Evolutionary conservation across 2,888 invertebrate genomes (phyloP).

Genomic region (Sabellastarte sp.): DNA sequence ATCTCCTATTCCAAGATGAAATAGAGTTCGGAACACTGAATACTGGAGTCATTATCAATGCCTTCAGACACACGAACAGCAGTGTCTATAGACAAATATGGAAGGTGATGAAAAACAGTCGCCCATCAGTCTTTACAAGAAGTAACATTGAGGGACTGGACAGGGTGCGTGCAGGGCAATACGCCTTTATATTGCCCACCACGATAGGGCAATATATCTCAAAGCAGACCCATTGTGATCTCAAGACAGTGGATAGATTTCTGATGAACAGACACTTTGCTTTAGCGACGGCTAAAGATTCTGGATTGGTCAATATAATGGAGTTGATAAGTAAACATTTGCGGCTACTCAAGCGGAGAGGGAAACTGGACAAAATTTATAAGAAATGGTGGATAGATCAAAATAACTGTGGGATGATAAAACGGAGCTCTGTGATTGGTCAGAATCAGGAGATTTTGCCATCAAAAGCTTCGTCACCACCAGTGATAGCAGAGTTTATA

Average conservation of each 20-base stretch:
- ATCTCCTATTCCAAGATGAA: constrained; percentile 13
- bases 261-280: too few species aligned
- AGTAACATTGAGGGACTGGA: constrained; percentile 26
- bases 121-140: constrained; percentile 18
- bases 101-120: constrained; percentile 19
- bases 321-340: too few species aligned
- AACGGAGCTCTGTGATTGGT: too few species aligned
- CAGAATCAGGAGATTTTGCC: too few species aligned
- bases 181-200: constrained; percentile 25
- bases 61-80: constrained; percentile 5
- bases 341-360: too few species aligned
- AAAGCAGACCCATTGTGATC: constrained; percentile 23
- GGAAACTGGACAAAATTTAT: too few species aligned
- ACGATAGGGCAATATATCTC: constrained; percentile 26
- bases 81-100: constrained; percentile 12
- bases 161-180: constrained; percentile 18
- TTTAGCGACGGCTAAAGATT: too few species aligned
- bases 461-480: too few species aligned
- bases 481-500: too few species aligned
- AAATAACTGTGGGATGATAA: too few species aligned
- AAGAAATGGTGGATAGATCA: too few species aligned
- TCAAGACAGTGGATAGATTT: constrained; percentile 26
- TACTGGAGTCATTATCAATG: constrained; percentile 3
- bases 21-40: constrained; percentile 9
- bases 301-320: too few species aligned